phyloP scores from a whole-genome alignment of 2,113 vertebrate genomes.

The Pardalotus punctatus region DNA sequence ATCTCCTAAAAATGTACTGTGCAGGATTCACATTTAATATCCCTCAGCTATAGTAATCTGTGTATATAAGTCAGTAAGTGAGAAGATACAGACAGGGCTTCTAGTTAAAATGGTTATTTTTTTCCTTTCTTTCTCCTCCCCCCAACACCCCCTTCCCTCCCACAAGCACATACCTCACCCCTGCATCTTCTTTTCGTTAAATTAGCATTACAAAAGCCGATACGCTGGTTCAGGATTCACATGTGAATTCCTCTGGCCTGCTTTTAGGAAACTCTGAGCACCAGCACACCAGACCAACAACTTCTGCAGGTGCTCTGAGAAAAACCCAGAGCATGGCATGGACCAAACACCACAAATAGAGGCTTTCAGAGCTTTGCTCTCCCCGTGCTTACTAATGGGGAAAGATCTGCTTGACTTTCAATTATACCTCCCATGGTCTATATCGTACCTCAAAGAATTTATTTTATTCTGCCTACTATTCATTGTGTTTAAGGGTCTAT shows the following conservation, averaged over 20 bases:
- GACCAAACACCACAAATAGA: neutral
- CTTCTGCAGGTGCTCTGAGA: neutral
- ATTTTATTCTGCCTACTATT: neutral
- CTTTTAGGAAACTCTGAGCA: neutral
- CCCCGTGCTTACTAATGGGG: neutral
- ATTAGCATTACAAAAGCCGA: neutral
- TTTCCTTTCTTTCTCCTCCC: neutral
- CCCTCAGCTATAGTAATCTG: constrained; percentile 55
- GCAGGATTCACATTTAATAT: constrained; percentile 65
- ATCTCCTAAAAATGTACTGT: constrained; percentile 71
- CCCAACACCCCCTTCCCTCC: neutral
- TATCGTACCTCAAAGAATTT: neutral
- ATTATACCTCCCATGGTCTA: neutral
- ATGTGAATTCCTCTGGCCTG: neutral
- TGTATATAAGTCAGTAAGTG: constrained; percentile 67
- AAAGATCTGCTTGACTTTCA: neutral
- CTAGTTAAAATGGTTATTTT: constrained; percentile 33
- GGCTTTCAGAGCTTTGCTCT: neutral
- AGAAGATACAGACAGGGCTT: constrained; percentile 39
- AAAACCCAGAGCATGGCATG: neutral
- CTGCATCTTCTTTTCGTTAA: neutral
- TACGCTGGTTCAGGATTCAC: neutral
- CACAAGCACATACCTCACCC: neutral
- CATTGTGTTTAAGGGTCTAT: neutral
- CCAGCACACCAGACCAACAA: neutral